A percentile compares a stretch with the other conserved stretches of the same genome.
These are phyloP conservation scores for Falco columbarius DNA, from an alignment of 2,797 vertebrate species.

Conservation along the genomic window DNA sequence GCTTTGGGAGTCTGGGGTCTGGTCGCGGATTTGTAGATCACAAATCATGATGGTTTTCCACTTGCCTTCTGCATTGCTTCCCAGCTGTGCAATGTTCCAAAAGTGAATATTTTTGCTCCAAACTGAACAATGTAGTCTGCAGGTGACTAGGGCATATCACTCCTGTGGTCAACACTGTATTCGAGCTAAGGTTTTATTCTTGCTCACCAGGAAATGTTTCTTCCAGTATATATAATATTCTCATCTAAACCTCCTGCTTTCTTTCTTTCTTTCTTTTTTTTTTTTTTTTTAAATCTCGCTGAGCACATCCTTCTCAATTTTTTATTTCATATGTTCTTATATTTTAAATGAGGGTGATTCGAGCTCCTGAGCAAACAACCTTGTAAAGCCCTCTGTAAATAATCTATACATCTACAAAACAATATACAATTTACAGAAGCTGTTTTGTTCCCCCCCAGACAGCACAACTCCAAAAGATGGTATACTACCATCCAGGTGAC, in stretches of 20 bases:
- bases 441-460: neutral
- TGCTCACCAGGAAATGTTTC: neutral
- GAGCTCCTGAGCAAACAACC: neutral
- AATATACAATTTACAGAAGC: neutral
- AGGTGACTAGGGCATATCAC: neutral
- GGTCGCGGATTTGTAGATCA: neutral
- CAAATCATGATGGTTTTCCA: neutral
- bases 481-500: neutral
- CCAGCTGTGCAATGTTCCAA: neutral
- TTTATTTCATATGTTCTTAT: neutral
- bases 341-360: neutral
- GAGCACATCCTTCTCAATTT: neutral
- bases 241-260: neutral
- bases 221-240: neutral
- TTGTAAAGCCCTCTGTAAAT: neutral
- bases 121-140: neutral
- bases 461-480: neutral
- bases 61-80: neutral
- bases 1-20: neutral
- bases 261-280: fast-evolving
- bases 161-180: neutral
- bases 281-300: neutral
- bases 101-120: neutral
- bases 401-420: neutral
- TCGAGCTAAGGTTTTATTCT: neutral